Conservation (phyloP, 1,140 invertebrate species). For the Penaeus indicus region DNA sequence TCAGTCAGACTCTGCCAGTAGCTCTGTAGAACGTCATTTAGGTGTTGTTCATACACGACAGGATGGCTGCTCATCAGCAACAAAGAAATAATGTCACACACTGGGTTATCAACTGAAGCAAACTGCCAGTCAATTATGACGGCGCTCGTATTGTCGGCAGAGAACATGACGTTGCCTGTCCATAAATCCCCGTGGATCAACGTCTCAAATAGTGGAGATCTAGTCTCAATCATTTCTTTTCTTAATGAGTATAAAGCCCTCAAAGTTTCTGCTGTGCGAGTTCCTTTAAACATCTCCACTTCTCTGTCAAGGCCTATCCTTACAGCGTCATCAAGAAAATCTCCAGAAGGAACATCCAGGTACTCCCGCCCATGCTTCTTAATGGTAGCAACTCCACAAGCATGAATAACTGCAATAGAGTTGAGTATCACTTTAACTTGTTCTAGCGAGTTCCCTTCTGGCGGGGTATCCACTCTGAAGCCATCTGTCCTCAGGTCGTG, state of each 20-base stretch:
- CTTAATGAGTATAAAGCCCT: background rate
- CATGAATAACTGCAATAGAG: constrained; percentile 45
- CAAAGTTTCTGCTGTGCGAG: background rate
- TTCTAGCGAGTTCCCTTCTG: constrained; percentile 37
- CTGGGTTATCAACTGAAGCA: constrained; percentile 32
- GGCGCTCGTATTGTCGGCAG: background rate
- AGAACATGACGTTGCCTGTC: constrained; percentile 53
- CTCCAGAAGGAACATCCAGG: constrained; percentile 2
- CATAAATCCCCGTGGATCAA: constrained; percentile 46
- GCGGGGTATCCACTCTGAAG: background rate
- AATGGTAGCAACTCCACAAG: constrained; percentile 15
- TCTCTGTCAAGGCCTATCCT: constrained; percentile 28
- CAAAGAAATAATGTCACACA: constrained; percentile 38
- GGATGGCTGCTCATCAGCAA: constrained; percentile 36
- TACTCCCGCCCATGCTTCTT: constrained; percentile 9
- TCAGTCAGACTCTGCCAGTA: constrained; percentile 39
- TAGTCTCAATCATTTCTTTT: background rate
- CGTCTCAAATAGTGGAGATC: constrained; percentile 27
- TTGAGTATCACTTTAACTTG: constrained; percentile 36
- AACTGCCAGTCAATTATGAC: constrained; percentile 54
- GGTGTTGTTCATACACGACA: constrained; percentile 27
- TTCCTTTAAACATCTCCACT: constrained; percentile 37
- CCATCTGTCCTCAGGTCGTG: constrained; percentile 32
- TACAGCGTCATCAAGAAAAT: background rate
- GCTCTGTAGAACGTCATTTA: constrained; percentile 12